phyloP scores from a whole-genome alignment of 2,113 vertebrate genomes.

The Podiceps cristatus region DNA sequence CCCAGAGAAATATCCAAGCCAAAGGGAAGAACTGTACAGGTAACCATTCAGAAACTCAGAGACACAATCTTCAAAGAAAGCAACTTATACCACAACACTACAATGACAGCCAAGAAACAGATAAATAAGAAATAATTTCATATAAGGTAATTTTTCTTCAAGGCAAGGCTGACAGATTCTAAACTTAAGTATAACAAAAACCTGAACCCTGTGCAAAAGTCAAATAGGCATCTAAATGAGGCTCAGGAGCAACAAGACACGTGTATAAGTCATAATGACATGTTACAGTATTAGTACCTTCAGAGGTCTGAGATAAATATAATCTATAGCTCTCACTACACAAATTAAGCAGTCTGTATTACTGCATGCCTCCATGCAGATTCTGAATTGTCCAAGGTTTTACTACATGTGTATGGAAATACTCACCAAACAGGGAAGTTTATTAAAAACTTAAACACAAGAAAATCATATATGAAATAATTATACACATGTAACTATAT shows the following conservation, averaged over 20 bases:
- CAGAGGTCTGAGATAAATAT: neutral
- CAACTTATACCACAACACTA: neutral
- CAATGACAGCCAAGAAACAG: neutral
- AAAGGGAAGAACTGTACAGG: neutral
- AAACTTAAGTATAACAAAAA: neutral
- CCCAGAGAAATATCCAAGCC: neutral
- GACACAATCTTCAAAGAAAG: neutral
- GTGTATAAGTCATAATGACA: neutral
- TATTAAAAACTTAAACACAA: neutral
- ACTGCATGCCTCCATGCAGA: neutral
- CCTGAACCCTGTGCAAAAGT: neutral
- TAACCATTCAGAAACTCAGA: neutral
- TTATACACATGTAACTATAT: neutral
- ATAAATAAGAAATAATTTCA: neutral
- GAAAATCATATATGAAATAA: neutral
- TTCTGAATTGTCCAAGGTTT: neutral
- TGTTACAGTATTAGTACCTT: neutral
- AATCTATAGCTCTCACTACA: neutral
- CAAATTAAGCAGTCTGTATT: neutral
- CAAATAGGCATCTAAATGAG: neutral
- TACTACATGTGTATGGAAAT: neutral
- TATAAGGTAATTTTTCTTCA: neutral
- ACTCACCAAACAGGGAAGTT: neutral
- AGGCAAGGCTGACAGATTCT: neutral
- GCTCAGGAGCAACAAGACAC: neutral